phyloP scores from a whole-genome alignment of 2,888 invertebrate genomes.

The Leuctra nigra region DNA sequence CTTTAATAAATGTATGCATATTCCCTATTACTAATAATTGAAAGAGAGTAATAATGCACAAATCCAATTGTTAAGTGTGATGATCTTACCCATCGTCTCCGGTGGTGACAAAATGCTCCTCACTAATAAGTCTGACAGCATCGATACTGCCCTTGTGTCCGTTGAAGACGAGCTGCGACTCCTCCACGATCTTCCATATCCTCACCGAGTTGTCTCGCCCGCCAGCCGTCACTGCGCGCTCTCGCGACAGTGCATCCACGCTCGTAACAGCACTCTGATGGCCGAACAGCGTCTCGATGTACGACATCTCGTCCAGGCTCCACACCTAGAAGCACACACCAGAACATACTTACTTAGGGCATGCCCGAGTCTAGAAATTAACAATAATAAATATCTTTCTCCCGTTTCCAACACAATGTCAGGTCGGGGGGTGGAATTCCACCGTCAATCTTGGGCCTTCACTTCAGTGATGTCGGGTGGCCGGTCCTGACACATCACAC shows the following conservation, averaged over 20 bases:
- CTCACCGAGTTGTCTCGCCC: constrained; percentile 80
- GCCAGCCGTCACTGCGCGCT: constrained; percentile 83
- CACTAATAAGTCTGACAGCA: constrained; percentile 82
- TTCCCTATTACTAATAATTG: too few relatives aligned
- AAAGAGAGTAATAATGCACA: too few relatives aligned
- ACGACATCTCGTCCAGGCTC: constrained; percentile 94
- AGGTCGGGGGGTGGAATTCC: too few relatives aligned
- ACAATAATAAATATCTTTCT: too few relatives aligned
- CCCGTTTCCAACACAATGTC: too few relatives aligned
- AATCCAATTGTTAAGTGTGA: too few relatives aligned
- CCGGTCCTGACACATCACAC: too few relatives aligned
- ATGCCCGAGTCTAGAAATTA: background rate
- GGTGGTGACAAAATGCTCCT: constrained; percentile 88
- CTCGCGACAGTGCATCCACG: constrained; percentile 80
- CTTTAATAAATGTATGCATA: too few relatives aligned
- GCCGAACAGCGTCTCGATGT: constrained; percentile 91
- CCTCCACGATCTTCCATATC: constrained; percentile 96
- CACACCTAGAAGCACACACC: constrained; percentile 45
- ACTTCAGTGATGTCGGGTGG: too few relatives aligned
- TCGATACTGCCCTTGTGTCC: constrained; percentile 80
- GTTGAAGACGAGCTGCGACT: constrained; percentile 92
- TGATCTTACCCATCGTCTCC: constrained; percentile 75
- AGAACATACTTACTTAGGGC: background rate
- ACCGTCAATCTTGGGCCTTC: too few relatives aligned
- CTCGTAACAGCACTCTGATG: constrained; percentile 82